phyloP scores from a whole-genome alignment of 1,140 invertebrate species.

The Yoshiicerus persimilis region DNA sequence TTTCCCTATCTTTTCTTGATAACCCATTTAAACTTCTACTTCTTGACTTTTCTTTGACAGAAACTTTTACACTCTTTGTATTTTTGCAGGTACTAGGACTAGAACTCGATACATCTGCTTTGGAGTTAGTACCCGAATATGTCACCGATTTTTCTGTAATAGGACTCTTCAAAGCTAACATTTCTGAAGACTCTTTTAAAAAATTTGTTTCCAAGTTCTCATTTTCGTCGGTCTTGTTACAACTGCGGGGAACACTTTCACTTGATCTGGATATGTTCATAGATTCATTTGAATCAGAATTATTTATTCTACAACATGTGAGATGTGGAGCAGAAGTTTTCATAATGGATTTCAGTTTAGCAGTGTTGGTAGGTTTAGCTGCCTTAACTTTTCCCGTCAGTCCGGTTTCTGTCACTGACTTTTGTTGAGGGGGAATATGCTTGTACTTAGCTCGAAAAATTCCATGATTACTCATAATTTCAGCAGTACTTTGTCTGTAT shows the following conservation, averaged over 20 bases:
- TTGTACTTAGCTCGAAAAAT: neutral
- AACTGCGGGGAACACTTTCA: no score
- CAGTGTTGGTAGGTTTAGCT: neutral
- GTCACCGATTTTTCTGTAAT: neutral
- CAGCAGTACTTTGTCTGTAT: no score
- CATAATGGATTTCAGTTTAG: neutral
- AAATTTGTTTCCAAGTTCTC: neutral
- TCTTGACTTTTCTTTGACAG: neutral
- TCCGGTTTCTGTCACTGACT: neutral
- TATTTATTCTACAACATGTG: neutral
- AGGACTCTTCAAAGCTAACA: neutral
- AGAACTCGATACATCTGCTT: neutral
- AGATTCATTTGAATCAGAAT: neutral
- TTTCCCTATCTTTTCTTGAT: neutral
- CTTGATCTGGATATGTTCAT: no score
- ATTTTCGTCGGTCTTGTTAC: neutral
- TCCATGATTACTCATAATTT: neutral
- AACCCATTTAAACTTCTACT: neutral
- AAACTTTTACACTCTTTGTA: neutral
- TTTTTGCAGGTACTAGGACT: neutral
- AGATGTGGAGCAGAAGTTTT: constrained; percentile 4
- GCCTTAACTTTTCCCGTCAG: no score
- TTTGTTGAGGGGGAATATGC: neutral
- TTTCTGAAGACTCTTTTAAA: neutral
- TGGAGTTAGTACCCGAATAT: neutral